phyloP scores from a whole-genome alignment of 2,797 vertebrate genomes.

The Diceros bicornis region DNA sequence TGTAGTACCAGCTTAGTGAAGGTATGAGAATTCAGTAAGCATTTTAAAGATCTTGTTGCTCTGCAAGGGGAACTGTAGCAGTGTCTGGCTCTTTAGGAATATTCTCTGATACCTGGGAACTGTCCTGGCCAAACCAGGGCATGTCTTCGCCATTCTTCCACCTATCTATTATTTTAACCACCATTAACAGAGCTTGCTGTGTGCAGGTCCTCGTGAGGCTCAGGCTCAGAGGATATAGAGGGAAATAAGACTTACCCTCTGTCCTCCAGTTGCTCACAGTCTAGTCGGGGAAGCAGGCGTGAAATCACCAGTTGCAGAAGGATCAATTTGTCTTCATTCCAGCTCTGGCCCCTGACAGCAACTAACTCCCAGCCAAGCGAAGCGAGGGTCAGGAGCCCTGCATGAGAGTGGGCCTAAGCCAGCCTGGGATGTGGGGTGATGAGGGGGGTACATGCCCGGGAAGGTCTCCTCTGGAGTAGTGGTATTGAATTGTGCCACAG shows the following conservation, averaged over 20 bases:
- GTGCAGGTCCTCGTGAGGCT: background rate
- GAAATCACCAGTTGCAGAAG: background rate
- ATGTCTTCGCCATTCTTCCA: background rate
- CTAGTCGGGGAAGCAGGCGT: background rate
- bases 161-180: background rate
- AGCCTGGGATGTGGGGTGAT: background rate
- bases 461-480: background rate
- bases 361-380: background rate
- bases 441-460: fast-evolving
- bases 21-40: background rate
- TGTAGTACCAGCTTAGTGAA: background rate
- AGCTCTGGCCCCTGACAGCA: background rate
- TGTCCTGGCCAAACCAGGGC: background rate
- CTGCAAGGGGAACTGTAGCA: background rate
- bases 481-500: background rate
- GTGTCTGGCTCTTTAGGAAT: background rate
- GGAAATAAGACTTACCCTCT: background rate
- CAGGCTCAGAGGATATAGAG: background rate
- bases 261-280: background rate
- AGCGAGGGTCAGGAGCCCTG: background rate
- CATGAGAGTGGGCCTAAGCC: background rate
- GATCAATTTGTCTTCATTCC: background rate
- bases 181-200: background rate
- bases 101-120: background rate
- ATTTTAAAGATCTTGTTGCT: background rate